phyloP scores from a whole-genome alignment of 2,797 vertebrate genomes.

The Tenualosa thibaudeaui region DNA sequence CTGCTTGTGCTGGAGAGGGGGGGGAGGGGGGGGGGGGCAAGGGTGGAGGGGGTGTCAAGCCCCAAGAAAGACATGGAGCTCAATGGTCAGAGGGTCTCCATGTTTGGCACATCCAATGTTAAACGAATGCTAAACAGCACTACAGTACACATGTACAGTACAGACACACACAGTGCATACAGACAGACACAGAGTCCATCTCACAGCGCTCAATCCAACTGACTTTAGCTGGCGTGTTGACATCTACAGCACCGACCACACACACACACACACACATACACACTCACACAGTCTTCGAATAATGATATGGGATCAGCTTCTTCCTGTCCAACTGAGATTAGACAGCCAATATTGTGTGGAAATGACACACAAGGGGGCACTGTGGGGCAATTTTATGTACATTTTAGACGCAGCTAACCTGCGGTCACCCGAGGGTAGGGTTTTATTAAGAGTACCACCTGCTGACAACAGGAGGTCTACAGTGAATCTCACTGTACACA shows the following conservation, averaged over 20 bases:
- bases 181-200: neutral
- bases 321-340: neutral
- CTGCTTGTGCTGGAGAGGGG: constrained; percentile 92
- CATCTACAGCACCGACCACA: neutral
- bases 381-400: neutral
- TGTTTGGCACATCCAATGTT: neutral
- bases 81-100: neutral
- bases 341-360: neutral
- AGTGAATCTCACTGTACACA: neutral
- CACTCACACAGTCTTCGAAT: neutral
- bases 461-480: neutral
- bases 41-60: constrained; percentile 22
- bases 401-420: neutral
- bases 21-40: constrained; percentile 69
- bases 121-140: neutral
- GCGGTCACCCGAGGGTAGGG: neutral
- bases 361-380: neutral
- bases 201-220: neutral
- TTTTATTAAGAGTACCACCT: neutral
- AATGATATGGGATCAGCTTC: neutral
- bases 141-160: neutral
- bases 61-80: neutral
- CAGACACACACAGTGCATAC: neutral
- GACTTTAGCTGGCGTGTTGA: neutral
- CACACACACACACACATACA: neutral